A percentile compares a stretch with the other conserved stretches of the same genome.
These are phyloP conservation scores for Campoletis raptor DNA, from an alignment of 2,888 invertebrate genomes.

Conservation along the genomic window DNA sequence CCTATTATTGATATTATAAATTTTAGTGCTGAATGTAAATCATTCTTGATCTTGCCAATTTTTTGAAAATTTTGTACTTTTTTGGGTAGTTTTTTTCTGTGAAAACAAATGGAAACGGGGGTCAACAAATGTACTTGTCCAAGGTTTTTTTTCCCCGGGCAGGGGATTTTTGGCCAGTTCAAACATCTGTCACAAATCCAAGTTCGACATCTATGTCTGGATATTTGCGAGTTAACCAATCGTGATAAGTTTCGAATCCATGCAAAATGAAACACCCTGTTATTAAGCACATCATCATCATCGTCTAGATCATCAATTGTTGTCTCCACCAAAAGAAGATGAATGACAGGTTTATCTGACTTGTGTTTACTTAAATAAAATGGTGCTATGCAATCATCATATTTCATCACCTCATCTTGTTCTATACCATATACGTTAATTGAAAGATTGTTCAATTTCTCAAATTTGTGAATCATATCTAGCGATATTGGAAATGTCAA, in stretches of 20 bases:
- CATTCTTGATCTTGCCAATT: too few relatives aligned
- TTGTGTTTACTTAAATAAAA: slow-evolving; percentile 43
- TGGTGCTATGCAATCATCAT: slow-evolving; percentile 1
- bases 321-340: slow-evolving; percentile 59
- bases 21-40: too few relatives aligned
- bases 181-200: slow-evolving; percentile 25
- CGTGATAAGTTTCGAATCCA: slow-evolving; percentile 42
- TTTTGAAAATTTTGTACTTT: too few relatives aligned
- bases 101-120: too few relatives aligned
- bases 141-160: too few relatives aligned
- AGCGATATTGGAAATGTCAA: slow-evolving; percentile 7
- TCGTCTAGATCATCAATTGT: background rate
- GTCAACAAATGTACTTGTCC: too few relatives aligned
- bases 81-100: too few relatives aligned
- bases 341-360: slow-evolving; percentile 51
- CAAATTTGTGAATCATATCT: background rate
- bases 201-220: background rate
- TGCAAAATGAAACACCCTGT: too few relatives aligned
- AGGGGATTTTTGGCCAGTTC: too few relatives aligned
- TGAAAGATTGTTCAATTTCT: slow-evolving; percentile 63
- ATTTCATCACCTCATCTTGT: background rate
- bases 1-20: too few relatives aligned
- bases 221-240: slow-evolving; percentile 47
- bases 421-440: slow-evolving; percentile 68
- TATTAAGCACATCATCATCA: too few relatives aligned